Evolutionary conservation across 1,140 invertebrate genomes (phyloP).

Genomic region (Conus ventricosus): DNA sequence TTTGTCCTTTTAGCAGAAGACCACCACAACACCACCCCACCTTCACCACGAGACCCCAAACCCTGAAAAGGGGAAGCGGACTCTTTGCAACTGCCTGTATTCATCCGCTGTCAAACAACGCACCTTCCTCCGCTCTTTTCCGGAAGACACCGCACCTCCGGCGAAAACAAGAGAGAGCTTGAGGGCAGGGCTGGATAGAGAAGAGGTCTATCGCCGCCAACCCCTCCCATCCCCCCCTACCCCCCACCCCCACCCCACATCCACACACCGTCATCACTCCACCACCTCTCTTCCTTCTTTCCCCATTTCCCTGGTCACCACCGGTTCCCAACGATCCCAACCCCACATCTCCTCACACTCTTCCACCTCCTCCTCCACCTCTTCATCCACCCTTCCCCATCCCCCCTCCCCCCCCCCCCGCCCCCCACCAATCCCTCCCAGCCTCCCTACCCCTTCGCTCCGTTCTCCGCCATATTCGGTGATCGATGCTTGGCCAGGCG

Average conservation of each 20-base stretch:
- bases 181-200: neutral
- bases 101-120: conserved; percentile 38
- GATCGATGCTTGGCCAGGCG: conserved; percentile 35
- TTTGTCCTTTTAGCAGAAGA: too few species aligned
- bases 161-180: neutral
- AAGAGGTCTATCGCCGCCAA: neutral
- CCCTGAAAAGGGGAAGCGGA: conserved; percentile 9
- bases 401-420: neutral
- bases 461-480: neutral
- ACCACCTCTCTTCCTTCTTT: neutral
- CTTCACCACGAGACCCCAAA: neutral
- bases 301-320: neutral
- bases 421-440: neutral
- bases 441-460: conserved; percentile 4
- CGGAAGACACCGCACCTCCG: conserved; percentile 28
- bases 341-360: neutral
- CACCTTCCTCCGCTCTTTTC: conserved; percentile 26
- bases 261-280: neutral
- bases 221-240: neutral
- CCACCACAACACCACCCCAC: neutral
- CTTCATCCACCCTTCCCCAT: neutral
- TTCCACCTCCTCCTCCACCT: neutral
- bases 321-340: too few species aligned
- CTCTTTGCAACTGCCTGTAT: conserved; percentile 27
- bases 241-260: neutral